Evolutionary conservation across 1,140 invertebrate species (phyloP).

Genomic region (Acarapis woodi): DNA sequence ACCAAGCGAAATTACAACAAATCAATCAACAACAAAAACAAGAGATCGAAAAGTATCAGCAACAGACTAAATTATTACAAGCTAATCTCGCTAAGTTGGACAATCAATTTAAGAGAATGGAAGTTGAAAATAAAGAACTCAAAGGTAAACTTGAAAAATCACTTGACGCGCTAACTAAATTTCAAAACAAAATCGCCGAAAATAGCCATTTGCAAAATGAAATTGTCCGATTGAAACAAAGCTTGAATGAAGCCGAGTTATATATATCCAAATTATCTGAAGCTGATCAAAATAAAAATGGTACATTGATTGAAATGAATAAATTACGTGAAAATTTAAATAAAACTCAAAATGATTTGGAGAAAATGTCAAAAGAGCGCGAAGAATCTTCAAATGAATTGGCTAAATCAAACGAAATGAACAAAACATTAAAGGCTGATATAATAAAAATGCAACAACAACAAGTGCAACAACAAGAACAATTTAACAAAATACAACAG

Average conservation of each 20-base stretch:
- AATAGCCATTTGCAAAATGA: too few species aligned
- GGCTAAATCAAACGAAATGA: too few species aligned
- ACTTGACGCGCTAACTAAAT: constrained; percentile 13
- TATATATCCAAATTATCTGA: too few species aligned
- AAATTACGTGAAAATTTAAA: constrained; percentile 12
- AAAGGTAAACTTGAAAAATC: constrained; percentile 14
- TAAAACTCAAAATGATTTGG: constrained; percentile 9
- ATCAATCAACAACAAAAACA: background rate
- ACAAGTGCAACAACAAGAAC: constrained; percentile 24
- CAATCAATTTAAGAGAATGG: constrained; percentile 30
- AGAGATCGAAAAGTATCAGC: constrained; percentile 8
- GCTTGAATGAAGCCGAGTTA: too few species aligned
- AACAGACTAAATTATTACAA: constrained; percentile 19
- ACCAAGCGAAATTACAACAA: too few species aligned
- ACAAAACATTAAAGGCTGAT: too few species aligned
- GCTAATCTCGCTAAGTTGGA: constrained; percentile 37
- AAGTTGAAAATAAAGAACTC: constrained; percentile 17
- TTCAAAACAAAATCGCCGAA: constrained; percentile 13
- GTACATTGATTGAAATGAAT: constrained; percentile 11
- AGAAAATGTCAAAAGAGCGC: background rate
- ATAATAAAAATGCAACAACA: constrained; percentile 6
- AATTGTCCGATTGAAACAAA: too few species aligned
- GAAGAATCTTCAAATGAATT: too few species aligned
- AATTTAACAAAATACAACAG: constrained; percentile 12
- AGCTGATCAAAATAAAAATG: too few species aligned